Base-by-base conservation (phyloP, 2,888 invertebrate species). In the Callosobruchus maculatus region DNA sequence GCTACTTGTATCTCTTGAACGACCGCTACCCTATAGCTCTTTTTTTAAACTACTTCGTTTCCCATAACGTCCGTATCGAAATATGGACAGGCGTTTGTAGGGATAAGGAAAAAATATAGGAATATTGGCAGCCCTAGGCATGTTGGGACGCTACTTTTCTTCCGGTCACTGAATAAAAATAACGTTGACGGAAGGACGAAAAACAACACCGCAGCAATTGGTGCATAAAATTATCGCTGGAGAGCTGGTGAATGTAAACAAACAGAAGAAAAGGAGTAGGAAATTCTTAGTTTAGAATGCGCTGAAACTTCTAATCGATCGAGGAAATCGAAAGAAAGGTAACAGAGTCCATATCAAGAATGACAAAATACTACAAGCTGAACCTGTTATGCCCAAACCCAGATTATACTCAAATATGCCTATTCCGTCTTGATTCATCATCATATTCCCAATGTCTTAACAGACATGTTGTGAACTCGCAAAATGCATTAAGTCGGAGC, bases 1-100 rank as follows among this genome's bases (percentile, higher is more conserved):
- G 49, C 49, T 49, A 49, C 72, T 75, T 73, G 72, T 77, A 76
- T 76, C 74, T 76, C 75, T 73, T 75, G 74, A 74, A 72, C 76
- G 76, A 75, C 77, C 73, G 74, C 73, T 75, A 76, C 74, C 71
- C 69, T 49, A 49, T 18, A 49, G 49, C 49, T 49, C 49, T 49
- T 72, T 77, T 77, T 77, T 76, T 70, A 70, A 70, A 26, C 70
- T 70, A 22, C 70, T 26, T 26, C 70, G 70, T 70, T 70, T 70
- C 26, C 26, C 70, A 70, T 70, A 26, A 22, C 70, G 21, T 26
- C 21, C 70, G 70, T 21, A 70, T 49, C 49, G 49, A 49, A 49
- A 49, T 49, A 49, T 49, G 49, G 49, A 49, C 3, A 18, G 49
- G 49, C 49, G 13, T 49, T 49, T 18, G 49, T 49, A 18, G 13